Conservation (phyloP, 2,113 vertebrate genomes). For the Phrynosoma platyrhinos region DNA sequence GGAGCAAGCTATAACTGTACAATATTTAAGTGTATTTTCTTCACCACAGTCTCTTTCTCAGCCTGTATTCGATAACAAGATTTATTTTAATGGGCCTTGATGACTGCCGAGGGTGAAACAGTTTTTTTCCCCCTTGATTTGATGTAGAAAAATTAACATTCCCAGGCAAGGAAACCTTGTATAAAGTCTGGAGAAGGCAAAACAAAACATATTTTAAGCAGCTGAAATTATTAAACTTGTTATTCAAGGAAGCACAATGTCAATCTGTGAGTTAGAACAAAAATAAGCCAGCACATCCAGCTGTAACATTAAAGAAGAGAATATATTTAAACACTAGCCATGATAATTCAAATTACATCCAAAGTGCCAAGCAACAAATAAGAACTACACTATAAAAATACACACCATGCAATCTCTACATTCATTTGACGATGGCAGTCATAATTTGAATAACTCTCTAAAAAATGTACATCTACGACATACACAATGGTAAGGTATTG, state of each 20-base stretch:
- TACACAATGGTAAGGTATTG: neutral
- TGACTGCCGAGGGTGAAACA: neutral
- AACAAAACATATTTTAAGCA: neutral
- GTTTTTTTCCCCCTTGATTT: neutral
- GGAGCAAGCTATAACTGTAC: no score
- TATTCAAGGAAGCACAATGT: constrained; percentile 12
- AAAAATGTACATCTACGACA: neutral
- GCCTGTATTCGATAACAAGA: neutral
- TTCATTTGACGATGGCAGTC: constrained; percentile 1
- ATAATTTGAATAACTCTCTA: constrained; percentile 35
- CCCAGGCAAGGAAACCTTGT: neutral
- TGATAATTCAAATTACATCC: neutral
- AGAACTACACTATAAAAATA: neutral
- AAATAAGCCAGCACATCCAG: neutral
- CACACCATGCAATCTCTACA: neutral
- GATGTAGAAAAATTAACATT: neutral
- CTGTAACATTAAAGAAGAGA: neutral
- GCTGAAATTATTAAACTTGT: neutral
- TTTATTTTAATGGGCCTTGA: neutral
- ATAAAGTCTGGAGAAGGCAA: neutral
- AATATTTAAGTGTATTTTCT: no score
- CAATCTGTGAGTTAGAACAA: neutral
- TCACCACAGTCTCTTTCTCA: neutral
- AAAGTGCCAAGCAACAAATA: neutral
- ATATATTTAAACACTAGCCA: neutral